These are phyloP conservation scores for Papilio helenus DNA, from an alignment of 1,140 invertebrate species.

Conservation along the genomic window DNA sequence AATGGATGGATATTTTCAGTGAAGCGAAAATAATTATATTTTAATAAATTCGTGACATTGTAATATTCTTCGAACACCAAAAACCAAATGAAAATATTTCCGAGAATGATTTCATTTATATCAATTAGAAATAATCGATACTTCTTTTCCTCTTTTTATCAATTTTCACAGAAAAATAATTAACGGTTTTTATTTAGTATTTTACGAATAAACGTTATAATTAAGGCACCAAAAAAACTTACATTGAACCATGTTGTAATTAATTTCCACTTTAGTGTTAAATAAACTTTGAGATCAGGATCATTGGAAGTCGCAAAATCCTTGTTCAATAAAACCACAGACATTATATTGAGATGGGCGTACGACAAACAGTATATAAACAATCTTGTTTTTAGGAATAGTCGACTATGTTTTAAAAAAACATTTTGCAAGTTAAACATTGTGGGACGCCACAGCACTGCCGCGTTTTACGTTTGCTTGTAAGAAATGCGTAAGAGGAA, in stretches of 20 bases:
- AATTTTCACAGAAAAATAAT: background rate
- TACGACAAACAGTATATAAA: slow-evolving; percentile 37
- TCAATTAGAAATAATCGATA: background rate
- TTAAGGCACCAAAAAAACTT: slow-evolving; percentile 40
- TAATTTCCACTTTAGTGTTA: slow-evolving; percentile 51
- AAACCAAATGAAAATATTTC: background rate
- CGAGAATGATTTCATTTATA: background rate
- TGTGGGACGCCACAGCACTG: slow-evolving; percentile 26
- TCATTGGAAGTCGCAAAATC: slow-evolving; percentile 48
- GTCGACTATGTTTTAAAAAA: slow-evolving; percentile 28
- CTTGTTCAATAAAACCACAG: slow-evolving; percentile 36
- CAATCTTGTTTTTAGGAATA: slow-evolving; percentile 38
- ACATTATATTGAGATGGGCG: slow-evolving; percentile 34
- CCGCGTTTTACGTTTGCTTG: slow-evolving; percentile 33
- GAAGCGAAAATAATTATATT: too few species aligned
- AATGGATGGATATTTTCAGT: too few species aligned
- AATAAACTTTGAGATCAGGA: slow-evolving; percentile 41
- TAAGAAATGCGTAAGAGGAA: slow-evolving; percentile 37
- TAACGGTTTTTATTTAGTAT: background rate
- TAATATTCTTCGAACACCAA: too few species aligned
- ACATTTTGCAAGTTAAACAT: slow-evolving; percentile 39
- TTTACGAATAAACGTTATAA: background rate
- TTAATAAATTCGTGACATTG: too few species aligned
- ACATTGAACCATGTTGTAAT: slow-evolving; percentile 58
- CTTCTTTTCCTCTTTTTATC: background rate